Evolutionary conservation across 2,113 vertebrate species (phyloP), one percentile per base, ranked within the genome.

Genomic region (Acinonyx jubatus): DNA sequence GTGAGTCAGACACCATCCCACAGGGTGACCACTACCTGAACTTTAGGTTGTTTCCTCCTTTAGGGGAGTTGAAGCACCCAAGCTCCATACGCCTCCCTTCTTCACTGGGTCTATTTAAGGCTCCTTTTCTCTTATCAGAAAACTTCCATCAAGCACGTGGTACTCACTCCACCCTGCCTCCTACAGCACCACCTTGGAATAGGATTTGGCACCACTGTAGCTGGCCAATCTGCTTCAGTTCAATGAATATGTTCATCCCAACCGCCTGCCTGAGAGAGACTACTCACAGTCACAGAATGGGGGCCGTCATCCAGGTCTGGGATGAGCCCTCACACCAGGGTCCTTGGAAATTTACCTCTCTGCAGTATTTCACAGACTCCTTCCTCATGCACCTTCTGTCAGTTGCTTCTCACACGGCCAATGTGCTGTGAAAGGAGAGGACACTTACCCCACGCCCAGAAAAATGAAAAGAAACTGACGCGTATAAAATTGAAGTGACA

Each of bases 241-340:
- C 93, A 98, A 96, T 90, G 38, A n/a, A 27, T 98, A 92, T 0
- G 76, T 98, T 61, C 68, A 33, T 45, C 97, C 98, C 0, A 92
- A 96, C 86, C 98, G 97, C 50, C 97, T 99, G 16, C 98, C 99
- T 23, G 68, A 90, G 1, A 2, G 45, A 83, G 83, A 96, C 10
- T 89, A 97, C 98, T 98, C 19, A 63, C 93, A 7, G 91, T 98
- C 74, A 96, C 98, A 15, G 98, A 96, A 36, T 98, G 98, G 98
- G 96, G 94, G 29, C 27, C 83, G 5, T 25, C 89, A 78, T 66
- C 91, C 48, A 97, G 98, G 98, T 98, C 97, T 14, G 84, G 12
- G 3, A 55, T 23, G 14, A 91, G 86, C 68, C 63, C 63, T 3
- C 4, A 25, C 65, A 27, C 0, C 0, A 38, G 74, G 7, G 1